phyloP scores from a whole-genome alignment of 35 echinoderm and acorn worm species.

The Acanthaster planci region DNA sequence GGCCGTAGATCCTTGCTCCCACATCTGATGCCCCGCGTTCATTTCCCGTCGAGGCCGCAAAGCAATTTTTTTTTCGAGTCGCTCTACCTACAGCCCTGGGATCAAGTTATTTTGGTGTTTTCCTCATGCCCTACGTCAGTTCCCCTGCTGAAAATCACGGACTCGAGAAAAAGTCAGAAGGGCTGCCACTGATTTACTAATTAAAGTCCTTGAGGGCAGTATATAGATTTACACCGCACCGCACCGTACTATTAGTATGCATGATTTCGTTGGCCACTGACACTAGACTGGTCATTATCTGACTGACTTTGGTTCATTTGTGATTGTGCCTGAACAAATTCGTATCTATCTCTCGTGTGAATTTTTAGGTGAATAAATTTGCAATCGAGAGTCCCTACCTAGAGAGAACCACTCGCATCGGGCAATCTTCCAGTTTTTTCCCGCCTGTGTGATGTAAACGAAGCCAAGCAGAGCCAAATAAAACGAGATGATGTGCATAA shows the following conservation, averaged over 20 bases:
- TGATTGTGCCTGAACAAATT: not conserved
- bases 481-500: constrained; percentile 79
- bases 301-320: not conserved
- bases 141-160: too few relatives aligned
- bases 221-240: too few relatives aligned
- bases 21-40: too few relatives aligned
- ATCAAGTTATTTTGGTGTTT: too few relatives aligned
- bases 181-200: too few relatives aligned
- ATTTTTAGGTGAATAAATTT: not conserved
- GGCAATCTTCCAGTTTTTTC: constrained; percentile 51
- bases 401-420: constrained; percentile 70
- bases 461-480: constrained; percentile 80
- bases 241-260: not conserved
- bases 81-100: too few relatives aligned
- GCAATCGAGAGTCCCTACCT: constrained; percentile 42
- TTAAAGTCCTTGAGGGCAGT: too few relatives aligned
- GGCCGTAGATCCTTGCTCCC: too few relatives aligned
- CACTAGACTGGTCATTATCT: not conserved
- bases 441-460: constrained; percentile 93
- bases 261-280: not conserved
- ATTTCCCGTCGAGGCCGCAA: too few relatives aligned
- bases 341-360: not conserved
- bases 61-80: too few relatives aligned
- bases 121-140: too few relatives aligned
- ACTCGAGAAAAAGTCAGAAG: too few relatives aligned